A percentile compares a stretch with the other conserved stretches of the same genome.
Conservation (phyloP, 2,113 vertebrate genomes). For the Chloropsis cyanopogon region DNA sequence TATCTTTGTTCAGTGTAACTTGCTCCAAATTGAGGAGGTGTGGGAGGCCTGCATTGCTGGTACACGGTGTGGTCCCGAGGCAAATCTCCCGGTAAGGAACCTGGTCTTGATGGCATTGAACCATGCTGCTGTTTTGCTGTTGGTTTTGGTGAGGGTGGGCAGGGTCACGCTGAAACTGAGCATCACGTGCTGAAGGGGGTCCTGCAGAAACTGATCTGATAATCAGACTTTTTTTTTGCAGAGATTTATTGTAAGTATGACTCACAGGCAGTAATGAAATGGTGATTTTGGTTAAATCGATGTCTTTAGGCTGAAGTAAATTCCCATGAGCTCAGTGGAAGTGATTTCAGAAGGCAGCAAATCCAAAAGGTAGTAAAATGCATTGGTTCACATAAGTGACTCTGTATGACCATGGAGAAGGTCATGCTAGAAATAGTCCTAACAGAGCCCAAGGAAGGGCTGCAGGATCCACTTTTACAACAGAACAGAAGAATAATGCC, state of each 20-base stretch:
- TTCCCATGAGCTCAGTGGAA: neutral
- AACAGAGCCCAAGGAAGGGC: neutral
- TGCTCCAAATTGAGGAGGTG: neutral
- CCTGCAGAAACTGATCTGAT: neutral
- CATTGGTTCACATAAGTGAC: neutral
- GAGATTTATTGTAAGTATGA: neutral
- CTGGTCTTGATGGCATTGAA: neutral
- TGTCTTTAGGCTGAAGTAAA: neutral
- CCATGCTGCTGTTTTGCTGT: neutral
- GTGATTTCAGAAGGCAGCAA: neutral
- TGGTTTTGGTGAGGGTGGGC: neutral
- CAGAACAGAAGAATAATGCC: conserved; percentile 55
- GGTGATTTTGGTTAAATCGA: neutral
- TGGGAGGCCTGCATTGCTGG: neutral
- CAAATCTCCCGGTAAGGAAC: neutral
- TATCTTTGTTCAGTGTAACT: neutral
- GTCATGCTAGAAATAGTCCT: conserved; percentile 46
- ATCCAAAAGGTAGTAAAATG: neutral
- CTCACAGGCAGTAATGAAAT: neutral
- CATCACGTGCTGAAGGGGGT: rapidly evolving
- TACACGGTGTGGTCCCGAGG: neutral
- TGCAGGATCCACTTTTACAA: conserved; percentile 26
- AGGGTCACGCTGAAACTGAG: neutral
- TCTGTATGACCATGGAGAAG: neutral
- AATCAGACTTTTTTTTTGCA: neutral